Conservation (phyloP, 2,113 vertebrate species). For the Pachycephala philippinensis region DNA sequence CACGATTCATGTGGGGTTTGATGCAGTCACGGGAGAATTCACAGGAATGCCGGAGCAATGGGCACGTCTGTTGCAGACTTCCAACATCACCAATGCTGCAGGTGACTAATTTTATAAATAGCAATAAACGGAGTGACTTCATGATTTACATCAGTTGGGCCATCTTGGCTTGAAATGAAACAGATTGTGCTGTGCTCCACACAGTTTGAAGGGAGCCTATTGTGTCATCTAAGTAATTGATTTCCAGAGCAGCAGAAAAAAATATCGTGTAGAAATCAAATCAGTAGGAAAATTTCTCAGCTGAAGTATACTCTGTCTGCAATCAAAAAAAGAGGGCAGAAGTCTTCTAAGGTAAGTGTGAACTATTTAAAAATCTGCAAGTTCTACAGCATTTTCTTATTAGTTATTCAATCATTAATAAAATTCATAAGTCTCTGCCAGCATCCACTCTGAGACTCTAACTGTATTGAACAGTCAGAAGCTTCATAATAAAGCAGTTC, state of each 20-base stretch:
- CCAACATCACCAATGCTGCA: too few species aligned
- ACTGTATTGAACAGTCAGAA: background rate
- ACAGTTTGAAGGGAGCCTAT: slow-evolving; percentile 1
- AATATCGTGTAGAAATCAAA: background rate
- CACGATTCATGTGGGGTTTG: slow-evolving; percentile 96
- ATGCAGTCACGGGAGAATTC: slow-evolving; percentile 95
- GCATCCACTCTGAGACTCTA: background rate
- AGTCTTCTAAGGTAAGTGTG: slow-evolving; percentile 8
- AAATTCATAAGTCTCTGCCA: background rate
- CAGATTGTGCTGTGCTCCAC: background rate
- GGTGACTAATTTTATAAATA: slow-evolving; percentile 42
- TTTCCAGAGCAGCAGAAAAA: background rate
- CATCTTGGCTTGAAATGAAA: background rate
- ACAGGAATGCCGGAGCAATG: too few species aligned
- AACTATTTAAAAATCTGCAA: slow-evolving; percentile 26
- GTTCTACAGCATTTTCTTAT: background rate
- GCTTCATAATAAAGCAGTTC: background rate
- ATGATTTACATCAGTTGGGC: background rate
- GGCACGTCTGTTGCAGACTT: too few species aligned
- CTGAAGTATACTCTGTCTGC: background rate
- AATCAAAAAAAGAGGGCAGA: background rate
- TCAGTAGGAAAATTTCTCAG: background rate
- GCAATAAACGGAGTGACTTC: background rate
- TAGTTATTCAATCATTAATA: slow-evolving; percentile 29
- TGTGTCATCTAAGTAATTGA: slow-evolving; percentile 16